A percentile compares a stretch with the other conserved stretches of the same genome.
These are phyloP conservation scores for Pseudonaja textilis DNA, from an alignment of 2,113 vertebrate species.

Conservation along the genomic window DNA sequence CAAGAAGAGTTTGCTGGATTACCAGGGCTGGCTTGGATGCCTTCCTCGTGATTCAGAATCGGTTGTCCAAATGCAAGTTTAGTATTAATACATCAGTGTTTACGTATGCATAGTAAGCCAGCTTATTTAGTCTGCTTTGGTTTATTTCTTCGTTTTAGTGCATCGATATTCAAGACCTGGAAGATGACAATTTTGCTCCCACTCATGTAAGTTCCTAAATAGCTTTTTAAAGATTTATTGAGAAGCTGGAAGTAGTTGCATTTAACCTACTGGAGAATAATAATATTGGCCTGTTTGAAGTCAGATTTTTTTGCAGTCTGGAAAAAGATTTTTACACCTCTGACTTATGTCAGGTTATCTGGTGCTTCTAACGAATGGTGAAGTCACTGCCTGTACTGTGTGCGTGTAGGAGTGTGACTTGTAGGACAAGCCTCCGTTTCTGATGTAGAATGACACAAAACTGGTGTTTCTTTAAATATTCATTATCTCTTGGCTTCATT, in stretches of 20 bases:
- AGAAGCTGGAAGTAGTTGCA: not conserved
- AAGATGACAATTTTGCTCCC: slow-evolving; percentile 70
- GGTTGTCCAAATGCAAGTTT: not conserved
- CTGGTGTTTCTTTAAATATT: not conserved
- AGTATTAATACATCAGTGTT: not conserved
- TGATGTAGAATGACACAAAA: not conserved
- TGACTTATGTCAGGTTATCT: not conserved
- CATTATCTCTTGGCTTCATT: not conserved
- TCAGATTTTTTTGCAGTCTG: not conserved
- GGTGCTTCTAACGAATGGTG: not conserved
- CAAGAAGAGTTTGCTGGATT: not conserved
- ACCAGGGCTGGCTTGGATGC: not conserved
- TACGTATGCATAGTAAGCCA: not conserved
- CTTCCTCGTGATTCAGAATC: not conserved
- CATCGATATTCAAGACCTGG: slow-evolving; percentile 72
- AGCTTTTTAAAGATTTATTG: slow-evolving; percentile 11
- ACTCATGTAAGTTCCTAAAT: slow-evolving; percentile 69
- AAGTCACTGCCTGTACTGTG: too few species aligned
- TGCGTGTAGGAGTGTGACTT: not conserved
- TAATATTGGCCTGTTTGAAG: not conserved
- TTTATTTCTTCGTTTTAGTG: slow-evolving; percentile 67
- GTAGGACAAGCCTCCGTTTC: not conserved
- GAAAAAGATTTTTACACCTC: not conserved
- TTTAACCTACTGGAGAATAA: not conserved
- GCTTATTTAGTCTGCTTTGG: slow-evolving; percentile 25